Evolutionary conservation across 2,888 invertebrate genomes (phyloP).

Genomic region (Drepanosiphum platanoidis): DNA sequence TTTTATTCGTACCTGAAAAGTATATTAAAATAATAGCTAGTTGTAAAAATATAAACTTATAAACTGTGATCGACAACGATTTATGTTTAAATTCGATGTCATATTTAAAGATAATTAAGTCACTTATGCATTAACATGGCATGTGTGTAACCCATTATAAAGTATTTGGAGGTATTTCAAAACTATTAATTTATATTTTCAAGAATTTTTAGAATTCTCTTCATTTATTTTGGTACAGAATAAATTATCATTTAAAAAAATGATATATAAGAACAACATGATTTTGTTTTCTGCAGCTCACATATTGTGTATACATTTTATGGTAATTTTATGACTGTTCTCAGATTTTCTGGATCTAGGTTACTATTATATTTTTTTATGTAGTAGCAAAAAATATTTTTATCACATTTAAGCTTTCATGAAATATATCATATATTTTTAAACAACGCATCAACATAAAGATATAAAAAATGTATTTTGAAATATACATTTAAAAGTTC

Average conservation of each 20-base stretch:
- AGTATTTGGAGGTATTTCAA: background rate
- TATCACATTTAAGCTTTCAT: background rate
- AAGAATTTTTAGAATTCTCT: background rate
- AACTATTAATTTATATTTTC: background rate
- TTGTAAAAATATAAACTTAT: too few relatives aligned
- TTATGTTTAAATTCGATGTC: too few relatives aligned
- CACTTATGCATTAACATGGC: too few relatives aligned
- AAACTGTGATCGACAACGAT: too few relatives aligned
- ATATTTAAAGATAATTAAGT: too few relatives aligned
- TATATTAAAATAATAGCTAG: too few relatives aligned
- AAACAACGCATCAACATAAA: background rate
- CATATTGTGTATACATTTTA: background rate
- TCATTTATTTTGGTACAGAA: background rate
- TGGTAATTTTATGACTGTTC: conserved; percentile 16
- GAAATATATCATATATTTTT: background rate
- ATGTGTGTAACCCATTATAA: too few relatives aligned
- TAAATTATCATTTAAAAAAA: background rate
- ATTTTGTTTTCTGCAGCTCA: background rate
- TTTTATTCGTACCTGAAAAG: too few relatives aligned
- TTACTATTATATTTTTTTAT: background rate
- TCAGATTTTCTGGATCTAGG: background rate
- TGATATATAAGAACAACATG: background rate
- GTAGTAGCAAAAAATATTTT: background rate
- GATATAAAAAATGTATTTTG: background rate
- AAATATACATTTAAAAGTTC: background rate